Evolutionary conservation across 2,888 invertebrate genomes (phyloP).

Genomic region (Ichneumoninae sp.): DNA sequence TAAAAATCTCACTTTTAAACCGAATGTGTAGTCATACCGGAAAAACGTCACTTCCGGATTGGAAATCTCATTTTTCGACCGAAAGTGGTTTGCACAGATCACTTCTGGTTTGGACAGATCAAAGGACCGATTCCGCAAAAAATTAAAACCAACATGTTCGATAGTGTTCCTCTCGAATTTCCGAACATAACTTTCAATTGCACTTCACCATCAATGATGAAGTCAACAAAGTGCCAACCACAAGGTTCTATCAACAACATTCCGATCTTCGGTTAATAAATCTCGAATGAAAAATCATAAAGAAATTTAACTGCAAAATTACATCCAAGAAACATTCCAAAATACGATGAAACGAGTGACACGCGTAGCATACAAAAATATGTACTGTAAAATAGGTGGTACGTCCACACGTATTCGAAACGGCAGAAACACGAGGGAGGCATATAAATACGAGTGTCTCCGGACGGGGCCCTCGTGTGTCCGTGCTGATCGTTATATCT

Average conservation of each 20-base stretch:
- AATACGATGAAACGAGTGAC: neutral
- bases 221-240: neutral
- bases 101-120: neutral
- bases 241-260: neutral
- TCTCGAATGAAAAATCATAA: neutral
- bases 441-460: slow-evolving; percentile 80
- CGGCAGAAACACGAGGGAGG: slow-evolving; percentile 71
- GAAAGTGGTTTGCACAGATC: neutral
- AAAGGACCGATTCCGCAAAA: neutral
- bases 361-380: neutral
- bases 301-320: neutral
- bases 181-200: neutral
- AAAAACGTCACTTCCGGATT: too few species aligned
- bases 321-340: neutral
- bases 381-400: slow-evolving; percentile 22
- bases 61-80: too few species aligned
- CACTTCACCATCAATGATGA: neutral
- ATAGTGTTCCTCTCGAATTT: neutral
- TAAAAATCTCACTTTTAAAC: too few species aligned
- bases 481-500: slow-evolving; percentile 83
- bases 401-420: slow-evolving; percentile 29
- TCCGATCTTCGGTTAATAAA: neutral
- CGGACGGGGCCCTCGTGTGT: slow-evolving; percentile 79
- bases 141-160: neutral
- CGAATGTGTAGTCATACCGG: too few species aligned